Evolutionary conservation across 1,140 invertebrate species (phyloP), one percentile per base, ranked within the genome.

Genomic region (Phocides pigmalion): DNA sequence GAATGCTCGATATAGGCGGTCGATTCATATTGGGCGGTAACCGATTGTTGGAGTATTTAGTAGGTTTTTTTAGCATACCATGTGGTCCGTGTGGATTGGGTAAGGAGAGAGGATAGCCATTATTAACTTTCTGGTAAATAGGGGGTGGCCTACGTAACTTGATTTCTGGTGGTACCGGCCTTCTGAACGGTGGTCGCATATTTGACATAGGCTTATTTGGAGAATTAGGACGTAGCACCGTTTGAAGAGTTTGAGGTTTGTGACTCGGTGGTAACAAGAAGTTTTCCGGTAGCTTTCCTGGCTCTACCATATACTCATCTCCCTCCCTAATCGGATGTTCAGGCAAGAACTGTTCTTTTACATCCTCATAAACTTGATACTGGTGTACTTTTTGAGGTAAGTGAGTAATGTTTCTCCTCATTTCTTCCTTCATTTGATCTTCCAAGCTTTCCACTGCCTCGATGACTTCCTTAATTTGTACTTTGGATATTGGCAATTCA

Each of bases 161-260:
- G 17, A 92, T 90, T 73, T 92, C 90, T 17, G 84, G 89, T 1
- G 88, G 87, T 4, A 70, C 65, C 6, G 90, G 90, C 46, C 90
- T 79, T 22, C 89, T 76, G 44, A 84, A 92, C 4, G 83, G 81
- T 6, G 82, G 87, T 64, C 84, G 74, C 62, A 79, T 81, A 58
- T 79, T 79, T 54, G 77, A 81, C 62, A 72, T 72, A 1, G 81
- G 83, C 47, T 81, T 87, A 51, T 75, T 77, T 8, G 69, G 75
- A 0, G 74, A 67, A 41, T 78, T 77, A 3, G 91, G 91, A n/a
- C 88, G 76, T 68, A 92, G 68, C 12, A 92, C 90, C 4, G 84
- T 81, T 64, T 92, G 91, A 22, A 92, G 66, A 1, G 91, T 92
- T 42, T 91, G 78, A 0, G 91, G 91, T 54, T 89, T 88, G 53